phyloP scores from a whole-genome alignment of 2,797 vertebrate genomes.

The Liasis olivaceus region DNA sequence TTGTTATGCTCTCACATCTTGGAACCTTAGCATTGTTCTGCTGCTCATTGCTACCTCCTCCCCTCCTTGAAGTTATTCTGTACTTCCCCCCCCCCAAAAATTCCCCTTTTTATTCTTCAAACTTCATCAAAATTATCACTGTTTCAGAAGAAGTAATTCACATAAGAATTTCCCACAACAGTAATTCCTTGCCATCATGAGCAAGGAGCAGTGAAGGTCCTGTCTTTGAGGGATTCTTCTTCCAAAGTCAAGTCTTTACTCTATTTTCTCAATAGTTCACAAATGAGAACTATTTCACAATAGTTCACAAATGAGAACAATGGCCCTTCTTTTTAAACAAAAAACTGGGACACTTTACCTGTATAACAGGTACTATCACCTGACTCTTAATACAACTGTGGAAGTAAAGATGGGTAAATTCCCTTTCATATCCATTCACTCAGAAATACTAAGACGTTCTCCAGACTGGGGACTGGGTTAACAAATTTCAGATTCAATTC shows the following conservation, averaged over 20 bases:
- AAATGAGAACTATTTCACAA: too few relatives aligned
- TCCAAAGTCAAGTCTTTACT: background rate
- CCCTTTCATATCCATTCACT: background rate
- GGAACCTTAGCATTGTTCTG: conserved; percentile 48
- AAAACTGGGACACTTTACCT: background rate
- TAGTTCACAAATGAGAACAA: too few relatives aligned
- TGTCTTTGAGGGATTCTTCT: background rate
- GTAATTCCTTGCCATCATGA: rapidly evolving
- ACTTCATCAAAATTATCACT: background rate
- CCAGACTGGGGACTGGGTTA: background rate
- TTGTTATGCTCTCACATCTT: conserved; percentile 52
- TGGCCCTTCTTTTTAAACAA: background rate
- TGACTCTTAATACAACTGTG: background rate
- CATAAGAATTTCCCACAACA: rapidly evolving
- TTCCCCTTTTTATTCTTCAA: background rate
- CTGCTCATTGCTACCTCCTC: background rate
- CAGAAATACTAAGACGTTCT: background rate
- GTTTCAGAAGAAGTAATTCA: background rate
- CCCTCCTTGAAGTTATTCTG: background rate
- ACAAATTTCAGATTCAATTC: background rate
- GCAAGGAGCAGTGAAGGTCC: rapidly evolving
- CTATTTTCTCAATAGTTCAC: too few relatives aligned
- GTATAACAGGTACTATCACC: background rate
- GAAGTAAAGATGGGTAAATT: background rate
- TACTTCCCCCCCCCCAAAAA: background rate